Base-by-base conservation (phyloP, 2,888 invertebrate genomes). In the Stegana nigrithorax region DNA sequence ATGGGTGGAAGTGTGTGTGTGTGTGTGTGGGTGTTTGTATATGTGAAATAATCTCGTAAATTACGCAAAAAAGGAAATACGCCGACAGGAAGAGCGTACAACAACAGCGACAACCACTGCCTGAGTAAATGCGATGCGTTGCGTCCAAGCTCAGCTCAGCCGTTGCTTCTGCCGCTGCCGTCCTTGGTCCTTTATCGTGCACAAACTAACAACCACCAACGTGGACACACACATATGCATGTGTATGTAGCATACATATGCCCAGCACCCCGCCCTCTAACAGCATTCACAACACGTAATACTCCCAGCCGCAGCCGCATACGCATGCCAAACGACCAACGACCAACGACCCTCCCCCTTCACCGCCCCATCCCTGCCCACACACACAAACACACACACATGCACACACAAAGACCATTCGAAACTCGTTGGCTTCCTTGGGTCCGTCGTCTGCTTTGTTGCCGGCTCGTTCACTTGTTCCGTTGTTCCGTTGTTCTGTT, bases 21-120 rank as follows among this genome's bases (percentile, higher is more conserved):
- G 51, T 57, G 10, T 57, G 42, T 25, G 12, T 60, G 36, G 58
- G 42, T 29, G 45, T 50, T 17, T 60, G 73, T 70, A 67, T 78
- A 68, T 77, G 75, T 75, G 68, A 75, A 75, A 75, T 75, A 75
- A 75, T 79, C 77, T 75, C 79, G 79, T 77, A 75, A 75, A 75
- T 75, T 75, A 79, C 79, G 79, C 79, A 75, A 79, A 75, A 75
- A 76, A 79, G 79, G 78, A 76, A 74, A 73, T 72, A 72, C 63
- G 68, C 57, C 58, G 57, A 62, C 62, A 64, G 60, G 56, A 27
- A 59, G n/a, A n/a, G n/a, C n/a, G n/a, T n/a, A n/a, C n/a, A n/a
- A n/a, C n/a, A n/a, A n/a, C n/a, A n/a, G n/a, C n/a, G n/a, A n/a
- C n/a, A n/a, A n/a, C n/a, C n/a, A n/a, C n/a, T n/a, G n/a, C n/a